Conservation (phyloP, 1,140 invertebrate species). For the Micrasema longulum region DNA sequence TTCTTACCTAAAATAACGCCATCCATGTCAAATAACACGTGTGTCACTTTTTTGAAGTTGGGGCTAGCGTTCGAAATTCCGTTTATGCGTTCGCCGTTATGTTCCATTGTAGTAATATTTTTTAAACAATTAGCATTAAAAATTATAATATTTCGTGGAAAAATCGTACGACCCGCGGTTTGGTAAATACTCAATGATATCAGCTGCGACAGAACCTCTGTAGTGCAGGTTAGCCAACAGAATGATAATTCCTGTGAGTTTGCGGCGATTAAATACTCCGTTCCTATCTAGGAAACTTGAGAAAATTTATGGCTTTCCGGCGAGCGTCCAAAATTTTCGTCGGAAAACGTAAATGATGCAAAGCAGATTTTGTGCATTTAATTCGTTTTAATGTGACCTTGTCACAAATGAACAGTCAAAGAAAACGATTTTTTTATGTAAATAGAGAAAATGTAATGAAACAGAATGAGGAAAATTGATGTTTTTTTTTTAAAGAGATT, state of each 20-base stretch:
- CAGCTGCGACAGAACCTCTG: slow-evolving; percentile 14
- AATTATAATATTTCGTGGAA: not conserved
- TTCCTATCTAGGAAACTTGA: slow-evolving; percentile 16
- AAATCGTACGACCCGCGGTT: slow-evolving; percentile 34
- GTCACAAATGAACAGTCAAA: too few relatives aligned
- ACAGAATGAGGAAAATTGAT: too few relatives aligned
- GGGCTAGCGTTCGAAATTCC: not conserved
- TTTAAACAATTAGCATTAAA: slow-evolving; percentile 12
- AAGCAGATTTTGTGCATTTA: not conserved
- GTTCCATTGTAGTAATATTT: slow-evolving; percentile 14
- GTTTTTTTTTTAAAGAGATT: too few relatives aligned
- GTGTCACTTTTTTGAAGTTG: slow-evolving; percentile 36
- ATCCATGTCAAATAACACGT: slow-evolving; percentile 38
- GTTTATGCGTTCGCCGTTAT: slow-evolving; percentile 11
- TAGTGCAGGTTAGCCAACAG: slow-evolving; percentile 21
- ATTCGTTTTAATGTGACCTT: not conserved
- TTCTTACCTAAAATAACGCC: slow-evolving; percentile 32
- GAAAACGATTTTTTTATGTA: too few relatives aligned
- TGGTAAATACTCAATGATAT: slow-evolving; percentile 11
- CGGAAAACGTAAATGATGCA: not conserved
- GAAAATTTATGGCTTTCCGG: slow-evolving; percentile 4
- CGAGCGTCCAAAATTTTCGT: not conserved
- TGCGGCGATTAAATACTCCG: slow-evolving; percentile 5
- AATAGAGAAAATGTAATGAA: too few relatives aligned
- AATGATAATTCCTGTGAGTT: not conserved